These are phyloP conservation scores for Crypturellus tataupa DNA, from an alignment of 2,797 vertebrate species.

Conservation along the genomic window DNA sequence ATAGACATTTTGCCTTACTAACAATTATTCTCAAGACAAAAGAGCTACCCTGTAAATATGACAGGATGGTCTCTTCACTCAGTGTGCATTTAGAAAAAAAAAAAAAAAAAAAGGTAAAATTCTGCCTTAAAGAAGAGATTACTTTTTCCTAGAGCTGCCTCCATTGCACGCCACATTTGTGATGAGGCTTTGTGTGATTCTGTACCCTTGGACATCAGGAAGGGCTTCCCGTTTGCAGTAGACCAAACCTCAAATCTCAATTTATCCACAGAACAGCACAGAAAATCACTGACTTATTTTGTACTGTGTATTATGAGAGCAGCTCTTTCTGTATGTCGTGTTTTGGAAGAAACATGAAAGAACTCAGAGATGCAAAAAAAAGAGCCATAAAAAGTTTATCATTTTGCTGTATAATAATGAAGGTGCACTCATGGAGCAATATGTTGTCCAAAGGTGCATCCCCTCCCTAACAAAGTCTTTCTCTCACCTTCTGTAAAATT, in stretches of 20 bases:
- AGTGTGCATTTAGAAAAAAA: neutral
- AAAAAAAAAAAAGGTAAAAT: neutral
- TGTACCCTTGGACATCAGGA: neutral
- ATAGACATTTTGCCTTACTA: neutral
- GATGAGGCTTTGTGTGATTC: neutral
- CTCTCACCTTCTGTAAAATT: neutral
- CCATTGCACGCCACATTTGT: neutral
- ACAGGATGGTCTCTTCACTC: neutral
- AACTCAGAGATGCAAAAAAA: neutral
- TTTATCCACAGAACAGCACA: neutral
- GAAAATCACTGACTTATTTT: neutral
- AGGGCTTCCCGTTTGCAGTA: neutral
- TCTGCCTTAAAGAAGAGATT: neutral
- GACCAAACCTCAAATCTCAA: neutral
- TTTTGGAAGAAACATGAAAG: neutral
- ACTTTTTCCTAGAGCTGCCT: neutral
- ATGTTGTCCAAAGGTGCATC: neutral
- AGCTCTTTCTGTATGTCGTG: neutral
- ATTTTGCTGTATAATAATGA: neutral
- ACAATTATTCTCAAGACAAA: neutral
- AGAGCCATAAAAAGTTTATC: neutral
- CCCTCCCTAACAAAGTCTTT: neutral
- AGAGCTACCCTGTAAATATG: neutral
- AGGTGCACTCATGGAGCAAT: neutral
- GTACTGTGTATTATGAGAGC: neutral